Evolutionary conservation across 2,797 vertebrate genomes (phyloP).

Genomic region (Clarias pachynema): DNA sequence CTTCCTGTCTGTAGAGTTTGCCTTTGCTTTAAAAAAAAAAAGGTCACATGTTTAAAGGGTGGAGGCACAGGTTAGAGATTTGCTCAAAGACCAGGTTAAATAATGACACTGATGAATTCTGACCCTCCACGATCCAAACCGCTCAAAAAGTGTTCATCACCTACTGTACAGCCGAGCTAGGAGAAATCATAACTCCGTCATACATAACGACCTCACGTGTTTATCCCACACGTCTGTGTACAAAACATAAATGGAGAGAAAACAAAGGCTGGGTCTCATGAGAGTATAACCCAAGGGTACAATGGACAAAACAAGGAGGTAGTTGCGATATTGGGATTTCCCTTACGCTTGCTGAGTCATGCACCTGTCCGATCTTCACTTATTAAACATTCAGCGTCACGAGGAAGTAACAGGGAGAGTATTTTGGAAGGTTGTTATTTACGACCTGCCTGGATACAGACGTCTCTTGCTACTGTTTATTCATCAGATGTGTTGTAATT

Average conservation of each 20-base stretch:
- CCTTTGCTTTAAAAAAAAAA: neutral
- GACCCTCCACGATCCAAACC: neutral
- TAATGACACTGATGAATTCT: neutral
- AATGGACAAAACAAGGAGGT: neutral
- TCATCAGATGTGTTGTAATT: neutral
- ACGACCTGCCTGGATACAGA: neutral
- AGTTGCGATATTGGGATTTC: constrained; percentile 17
- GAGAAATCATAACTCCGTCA: neutral
- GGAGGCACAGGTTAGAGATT: neutral
- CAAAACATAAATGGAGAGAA: neutral
- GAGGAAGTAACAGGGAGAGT: constrained; percentile 13
- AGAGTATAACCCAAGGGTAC: neutral
- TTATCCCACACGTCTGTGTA: neutral
- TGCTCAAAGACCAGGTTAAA: neutral
- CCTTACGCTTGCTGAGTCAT: constrained; percentile 34
- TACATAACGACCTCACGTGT: neutral
- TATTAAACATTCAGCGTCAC: constrained; percentile 38
- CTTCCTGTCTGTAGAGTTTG: neutral
- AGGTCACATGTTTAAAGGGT: neutral
- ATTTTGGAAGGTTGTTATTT: neutral
- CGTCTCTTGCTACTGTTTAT: neutral
- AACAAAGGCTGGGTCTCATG: neutral
- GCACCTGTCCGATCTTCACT: constrained; percentile 14
- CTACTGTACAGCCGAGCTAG: neutral
- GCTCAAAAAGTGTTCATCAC: neutral